Conservation (phyloP, 1,140 invertebrate species). For the Muscidifurax raptorellus region DNA sequence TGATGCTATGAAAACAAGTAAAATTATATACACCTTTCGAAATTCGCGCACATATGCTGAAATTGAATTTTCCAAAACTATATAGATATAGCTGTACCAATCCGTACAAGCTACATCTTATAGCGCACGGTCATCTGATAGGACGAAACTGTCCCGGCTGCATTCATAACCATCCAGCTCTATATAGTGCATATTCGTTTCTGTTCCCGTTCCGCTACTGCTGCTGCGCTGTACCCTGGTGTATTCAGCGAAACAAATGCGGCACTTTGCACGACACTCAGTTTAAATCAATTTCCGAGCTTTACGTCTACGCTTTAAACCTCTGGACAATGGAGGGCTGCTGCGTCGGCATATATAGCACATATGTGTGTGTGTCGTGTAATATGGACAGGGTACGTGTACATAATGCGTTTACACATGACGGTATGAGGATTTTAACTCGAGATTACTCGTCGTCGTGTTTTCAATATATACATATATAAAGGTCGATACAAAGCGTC, state of each 20-base stretch:
- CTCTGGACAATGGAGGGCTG: neutral
- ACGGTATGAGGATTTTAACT: too few species aligned
- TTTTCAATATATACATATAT: too few species aligned
- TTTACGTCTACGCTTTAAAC: neutral
- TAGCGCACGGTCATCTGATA: neutral
- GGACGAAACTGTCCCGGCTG: neutral
- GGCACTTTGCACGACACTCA: neutral
- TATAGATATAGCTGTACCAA: too few species aligned
- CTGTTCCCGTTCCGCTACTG: neutral
- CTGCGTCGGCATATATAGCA: too few species aligned
- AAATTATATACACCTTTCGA: too few species aligned
- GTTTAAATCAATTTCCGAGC: conserved; percentile 3
- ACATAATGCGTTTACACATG: too few species aligned
- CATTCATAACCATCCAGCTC: neutral
- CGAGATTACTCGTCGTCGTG: too few species aligned
- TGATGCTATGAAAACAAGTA: too few species aligned
- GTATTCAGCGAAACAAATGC: neutral
- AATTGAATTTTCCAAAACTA: neutral
- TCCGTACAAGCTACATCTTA: neutral
- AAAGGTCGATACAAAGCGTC: too few species aligned
- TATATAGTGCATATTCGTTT: neutral
- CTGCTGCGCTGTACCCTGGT: neutral
- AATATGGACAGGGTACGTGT: too few species aligned
- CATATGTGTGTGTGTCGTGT: too few species aligned
- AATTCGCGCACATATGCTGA: too few species aligned